Conservation (phyloP, 1,140 invertebrate species). For the Steinernema feltiae region DNA sequence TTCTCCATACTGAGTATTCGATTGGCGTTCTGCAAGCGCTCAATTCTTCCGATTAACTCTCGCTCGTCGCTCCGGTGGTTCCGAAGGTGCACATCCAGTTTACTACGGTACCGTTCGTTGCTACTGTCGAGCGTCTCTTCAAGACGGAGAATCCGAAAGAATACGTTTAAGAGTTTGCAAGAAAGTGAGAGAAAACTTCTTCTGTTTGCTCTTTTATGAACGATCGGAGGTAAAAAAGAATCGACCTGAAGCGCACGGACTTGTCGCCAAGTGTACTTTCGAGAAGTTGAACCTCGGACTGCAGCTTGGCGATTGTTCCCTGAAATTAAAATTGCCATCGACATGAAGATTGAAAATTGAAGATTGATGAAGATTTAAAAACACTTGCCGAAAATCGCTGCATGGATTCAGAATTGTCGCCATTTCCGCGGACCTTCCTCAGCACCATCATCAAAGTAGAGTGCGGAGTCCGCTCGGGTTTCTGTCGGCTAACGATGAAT, state of each 20-base stretch:
- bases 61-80: neutral
- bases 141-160: neutral
- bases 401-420: no score
- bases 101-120: neutral
- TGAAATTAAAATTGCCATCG: no score
- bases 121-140: neutral
- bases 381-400: no score
- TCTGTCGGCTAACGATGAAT: neutral
- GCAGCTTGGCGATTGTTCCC: neutral
- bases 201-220: neutral
- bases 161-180: neutral
- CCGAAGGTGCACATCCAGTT: neutral
- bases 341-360: no score
- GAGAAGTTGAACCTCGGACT: neutral
- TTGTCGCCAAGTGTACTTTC: neutral
- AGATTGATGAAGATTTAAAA: no score
- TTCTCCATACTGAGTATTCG: neutral
- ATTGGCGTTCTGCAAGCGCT: neutral
- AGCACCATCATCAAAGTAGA: no score
- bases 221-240: neutral
- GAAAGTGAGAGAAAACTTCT: neutral
- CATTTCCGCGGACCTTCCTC: no score
- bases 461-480: no score
- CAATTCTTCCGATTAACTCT: neutral
- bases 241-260: neutral